These are phyloP conservation scores for Cephalotes varians DNA, from an alignment of 2,888 invertebrate species.

Conservation along the genomic window DNA sequence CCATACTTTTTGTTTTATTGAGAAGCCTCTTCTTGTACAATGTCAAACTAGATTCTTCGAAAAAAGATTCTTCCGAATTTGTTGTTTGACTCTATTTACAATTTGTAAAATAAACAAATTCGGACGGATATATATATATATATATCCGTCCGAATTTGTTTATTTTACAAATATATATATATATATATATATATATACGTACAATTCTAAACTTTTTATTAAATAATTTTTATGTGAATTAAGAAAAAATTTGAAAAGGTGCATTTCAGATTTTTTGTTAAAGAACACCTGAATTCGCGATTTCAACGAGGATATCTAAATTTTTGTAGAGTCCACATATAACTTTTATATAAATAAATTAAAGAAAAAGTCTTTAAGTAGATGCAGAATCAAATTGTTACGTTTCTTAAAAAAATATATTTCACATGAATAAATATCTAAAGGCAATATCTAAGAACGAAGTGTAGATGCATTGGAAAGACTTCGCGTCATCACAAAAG, in stretches of 20 bases:
- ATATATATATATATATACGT: too few species aligned
- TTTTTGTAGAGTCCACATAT: background rate
- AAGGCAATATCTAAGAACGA: background rate
- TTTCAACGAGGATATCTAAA: background rate
- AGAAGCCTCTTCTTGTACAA: background rate
- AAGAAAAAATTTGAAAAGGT: background rate
- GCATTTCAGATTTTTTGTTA: background rate
- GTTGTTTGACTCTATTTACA: background rate
- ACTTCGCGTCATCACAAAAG: background rate
- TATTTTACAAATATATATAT: constrained; percentile 7
- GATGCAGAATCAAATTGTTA: background rate
- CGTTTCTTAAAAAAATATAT: background rate
- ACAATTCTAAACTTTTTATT: background rate
- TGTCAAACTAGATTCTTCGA: background rate
- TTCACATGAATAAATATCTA: background rate
- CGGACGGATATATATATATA: too few species aligned
- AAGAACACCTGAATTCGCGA: constrained; percentile 1
- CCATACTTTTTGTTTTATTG: constrained; percentile 12
- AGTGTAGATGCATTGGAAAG: background rate
- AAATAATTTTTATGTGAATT: constrained; percentile 12
- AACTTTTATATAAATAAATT: background rate
- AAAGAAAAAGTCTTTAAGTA: background rate
- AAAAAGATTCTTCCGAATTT: background rate
- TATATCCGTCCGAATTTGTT: background rate
- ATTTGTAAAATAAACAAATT: constrained; percentile 2